Evolutionary conservation across 2,797 vertebrate species (phyloP), one percentile per base, ranked within the genome.

Genomic region (Limosa lapponica): DNA sequence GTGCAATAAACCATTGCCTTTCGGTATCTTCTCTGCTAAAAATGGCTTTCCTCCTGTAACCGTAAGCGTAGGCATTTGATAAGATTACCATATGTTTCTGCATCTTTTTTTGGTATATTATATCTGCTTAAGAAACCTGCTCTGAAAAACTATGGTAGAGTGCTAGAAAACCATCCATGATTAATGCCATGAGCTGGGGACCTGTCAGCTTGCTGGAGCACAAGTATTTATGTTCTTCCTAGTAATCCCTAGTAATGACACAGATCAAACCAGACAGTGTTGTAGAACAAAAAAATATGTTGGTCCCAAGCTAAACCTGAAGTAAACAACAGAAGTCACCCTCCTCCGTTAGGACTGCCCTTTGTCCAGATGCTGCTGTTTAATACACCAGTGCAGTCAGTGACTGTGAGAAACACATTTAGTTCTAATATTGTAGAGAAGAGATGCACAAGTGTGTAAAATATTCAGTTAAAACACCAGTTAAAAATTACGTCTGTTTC

Each of bases 31-130:
- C 39, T 44, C 27, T 44, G 44, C 58, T 82, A 51, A 90, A 96
- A 94, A 66, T 22, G 43, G 18, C n/a, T 91, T 74, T 81, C 23
- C 7, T 58, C 59, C 57, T 39, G 34, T 84, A 80, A 65, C 46
- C 1, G 0, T 23, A 36, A 37, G 52, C 17, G 44, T 73, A 84
- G 77, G 71, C 43, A 80, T 87, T 71, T 82, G 70, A 80, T 49
- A 73, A 48, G 48, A 71, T 74, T 13, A 16, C 77, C 88, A 87
- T 87, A 95, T 89, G 94, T 36, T 92, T 75, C 49, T 80, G 64
- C 61, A 51, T 57, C 18, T 57, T 90, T 88, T 83, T 44, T 51
- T 4, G 0, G 7, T 75, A 17, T 57, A 8, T 87, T 62, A 39
- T 59, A 34, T 79, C 71, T 89, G 32, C 48, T 70, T 13, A 67